phyloP scores from a whole-genome alignment of 2,113 vertebrate genomes.

The Chunga burmeisteri region DNA sequence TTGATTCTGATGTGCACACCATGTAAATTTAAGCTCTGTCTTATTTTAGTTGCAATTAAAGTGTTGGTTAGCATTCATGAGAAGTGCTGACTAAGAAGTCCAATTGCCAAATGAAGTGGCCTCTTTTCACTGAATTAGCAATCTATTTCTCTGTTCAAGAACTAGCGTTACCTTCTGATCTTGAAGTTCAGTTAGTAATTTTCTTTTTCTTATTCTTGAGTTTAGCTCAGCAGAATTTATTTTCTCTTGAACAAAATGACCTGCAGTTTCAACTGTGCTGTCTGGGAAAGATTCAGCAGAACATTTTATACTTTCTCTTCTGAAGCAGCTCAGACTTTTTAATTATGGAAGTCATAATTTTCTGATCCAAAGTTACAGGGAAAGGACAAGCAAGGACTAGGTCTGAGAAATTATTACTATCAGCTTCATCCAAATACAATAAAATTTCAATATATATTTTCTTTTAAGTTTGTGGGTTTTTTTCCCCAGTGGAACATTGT shows the following conservation, averaged over 20 bases:
- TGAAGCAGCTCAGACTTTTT: slow-evolving; percentile 18
- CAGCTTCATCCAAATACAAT: background rate
- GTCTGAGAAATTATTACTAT: background rate
- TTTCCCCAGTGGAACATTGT: background rate
- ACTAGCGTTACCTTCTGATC: background rate
- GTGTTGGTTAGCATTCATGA: background rate
- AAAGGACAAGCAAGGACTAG: background rate
- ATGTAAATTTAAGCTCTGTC: background rate
- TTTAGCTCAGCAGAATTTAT: background rate
- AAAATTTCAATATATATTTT: background rate
- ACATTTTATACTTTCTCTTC: background rate
- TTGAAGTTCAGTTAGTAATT: background rate
- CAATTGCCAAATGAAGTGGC: background rate
- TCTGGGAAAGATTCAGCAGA: background rate
- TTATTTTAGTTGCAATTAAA: background rate
- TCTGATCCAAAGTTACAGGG: background rate
- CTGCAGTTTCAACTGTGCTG: background rate
- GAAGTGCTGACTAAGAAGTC: background rate
- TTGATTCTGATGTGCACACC: background rate
- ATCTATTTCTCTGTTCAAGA: background rate
- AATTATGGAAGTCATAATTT: slow-evolving; percentile 3
- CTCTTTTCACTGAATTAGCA: background rate
- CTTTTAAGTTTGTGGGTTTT: background rate
- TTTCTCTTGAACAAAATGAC: background rate
- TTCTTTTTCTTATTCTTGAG: background rate